These are phyloP conservation scores for Rotaria sp. DNA, from an alignment of 2,888 invertebrate genomes.

Conservation along the genomic window DNA sequence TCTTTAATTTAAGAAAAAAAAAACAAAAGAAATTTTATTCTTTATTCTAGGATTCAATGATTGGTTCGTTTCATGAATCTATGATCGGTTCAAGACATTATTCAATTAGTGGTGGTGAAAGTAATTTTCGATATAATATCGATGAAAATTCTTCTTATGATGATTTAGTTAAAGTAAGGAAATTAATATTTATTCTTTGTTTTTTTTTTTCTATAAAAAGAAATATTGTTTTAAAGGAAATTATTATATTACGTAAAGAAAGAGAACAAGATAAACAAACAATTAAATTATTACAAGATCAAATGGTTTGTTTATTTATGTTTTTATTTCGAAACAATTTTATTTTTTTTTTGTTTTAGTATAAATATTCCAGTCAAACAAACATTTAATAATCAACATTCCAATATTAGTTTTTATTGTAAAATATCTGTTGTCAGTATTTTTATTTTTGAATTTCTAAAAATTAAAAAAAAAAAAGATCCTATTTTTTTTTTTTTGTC, in stretches of 20 bases:
- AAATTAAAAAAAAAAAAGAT: background rate
- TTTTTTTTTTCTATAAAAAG: background rate
- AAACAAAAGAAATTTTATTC: background rate
- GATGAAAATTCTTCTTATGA: slow-evolving; percentile 23
- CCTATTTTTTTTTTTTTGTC: background rate
- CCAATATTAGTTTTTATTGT: background rate
- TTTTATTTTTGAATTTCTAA: slow-evolving; percentile 4
- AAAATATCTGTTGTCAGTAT: background rate
- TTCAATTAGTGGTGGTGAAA: background rate
- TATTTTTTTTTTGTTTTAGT: background rate
- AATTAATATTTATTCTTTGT: background rate
- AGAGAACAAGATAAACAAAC: slow-evolving; percentile 21
- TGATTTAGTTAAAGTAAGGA: background rate
- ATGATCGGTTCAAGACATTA: background rate
- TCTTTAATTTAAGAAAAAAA: background rate
- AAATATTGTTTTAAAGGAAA: background rate
- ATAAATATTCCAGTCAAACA: slow-evolving; percentile 1
- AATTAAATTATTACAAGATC: slow-evolving; percentile 27
- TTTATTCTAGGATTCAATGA: slow-evolving; percentile 1
- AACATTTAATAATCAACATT: background rate
- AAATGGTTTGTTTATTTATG: background rate
- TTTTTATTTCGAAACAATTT: background rate
- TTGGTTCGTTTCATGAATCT: background rate
- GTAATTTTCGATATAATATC: background rate
- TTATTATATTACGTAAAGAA: slow-evolving; percentile 19